phyloP scores from a whole-genome alignment of 2,113 vertebrate species.

The Phalacrocorax pelagicus region DNA sequence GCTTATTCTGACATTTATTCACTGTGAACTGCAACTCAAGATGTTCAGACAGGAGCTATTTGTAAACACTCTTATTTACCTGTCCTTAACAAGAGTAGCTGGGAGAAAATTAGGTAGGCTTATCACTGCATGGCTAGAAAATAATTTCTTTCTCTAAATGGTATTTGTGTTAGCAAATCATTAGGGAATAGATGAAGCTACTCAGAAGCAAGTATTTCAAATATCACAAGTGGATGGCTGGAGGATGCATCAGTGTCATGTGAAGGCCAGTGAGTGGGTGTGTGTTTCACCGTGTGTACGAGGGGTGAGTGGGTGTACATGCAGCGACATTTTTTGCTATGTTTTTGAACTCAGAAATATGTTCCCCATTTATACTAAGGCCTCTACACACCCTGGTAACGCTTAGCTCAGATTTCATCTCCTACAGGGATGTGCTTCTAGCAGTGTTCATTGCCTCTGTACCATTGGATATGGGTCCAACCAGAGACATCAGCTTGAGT shows the following conservation, averaged over 20 bases:
- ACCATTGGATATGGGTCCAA: not conserved
- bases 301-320: not conserved
- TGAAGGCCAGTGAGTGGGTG: not conserved
- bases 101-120: not conserved
- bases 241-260: not conserved
- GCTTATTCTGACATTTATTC: not conserved
- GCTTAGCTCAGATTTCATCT: not conserved
- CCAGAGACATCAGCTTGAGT: not conserved
- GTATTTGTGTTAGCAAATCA: not conserved
- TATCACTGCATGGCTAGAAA: not conserved
- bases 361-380: not conserved
- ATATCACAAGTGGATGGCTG: not conserved
- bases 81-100: not conserved
- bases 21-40: not conserved
- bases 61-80: conserved; percentile 2
- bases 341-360: not conserved
- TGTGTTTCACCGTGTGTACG: not conserved
- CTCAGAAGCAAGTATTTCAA: not conserved
- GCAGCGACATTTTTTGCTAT: not conserved
- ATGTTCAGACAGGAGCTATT: not conserved
- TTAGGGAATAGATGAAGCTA: not conserved
- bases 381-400: not conserved
- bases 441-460: not conserved
- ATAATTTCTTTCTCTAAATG: not conserved
- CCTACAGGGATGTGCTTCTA: not conserved